Evolutionary conservation across 2,113 vertebrate genomes (phyloP).

Genomic region (Oncorhynchus clarkii): DNA sequence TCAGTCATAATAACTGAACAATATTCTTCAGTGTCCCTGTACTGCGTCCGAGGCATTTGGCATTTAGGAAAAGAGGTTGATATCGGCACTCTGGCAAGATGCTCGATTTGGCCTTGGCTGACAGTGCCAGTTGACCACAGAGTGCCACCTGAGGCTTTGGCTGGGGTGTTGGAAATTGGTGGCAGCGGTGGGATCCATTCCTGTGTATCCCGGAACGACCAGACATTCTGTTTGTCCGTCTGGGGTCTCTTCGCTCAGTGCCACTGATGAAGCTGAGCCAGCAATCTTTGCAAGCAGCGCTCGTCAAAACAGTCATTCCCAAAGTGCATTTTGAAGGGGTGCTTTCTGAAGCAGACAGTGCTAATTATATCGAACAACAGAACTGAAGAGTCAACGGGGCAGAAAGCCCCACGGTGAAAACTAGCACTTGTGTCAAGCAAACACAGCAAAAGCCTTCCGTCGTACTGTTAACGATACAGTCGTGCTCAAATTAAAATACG

Average conservation of each 20-base stretch:
- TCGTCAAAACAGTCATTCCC: constrained; percentile 40
- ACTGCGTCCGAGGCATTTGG: constrained; percentile 60
- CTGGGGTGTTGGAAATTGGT: constrained; percentile 13
- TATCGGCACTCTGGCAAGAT: constrained; percentile 58
- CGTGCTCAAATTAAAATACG: constrained; percentile 44
- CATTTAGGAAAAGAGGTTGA: constrained; percentile 49
- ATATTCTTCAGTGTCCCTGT: constrained; percentile 42
- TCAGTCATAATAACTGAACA: no score
- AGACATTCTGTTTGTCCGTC: background rate
- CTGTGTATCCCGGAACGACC: constrained; percentile 7
- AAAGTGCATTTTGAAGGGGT: constrained; percentile 58
- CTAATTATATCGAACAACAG: constrained; percentile 30
- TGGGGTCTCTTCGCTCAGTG: constrained; percentile 34
- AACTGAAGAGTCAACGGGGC: constrained; percentile 27
- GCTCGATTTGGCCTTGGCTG: constrained; percentile 28
- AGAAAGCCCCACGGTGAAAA: constrained; percentile 26
- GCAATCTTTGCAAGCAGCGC: constrained; percentile 18
- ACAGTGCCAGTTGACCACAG: constrained; percentile 15
- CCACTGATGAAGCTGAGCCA: constrained; percentile 29
- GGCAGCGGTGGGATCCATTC: constrained; percentile 16
- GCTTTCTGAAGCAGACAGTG: constrained; percentile 42
- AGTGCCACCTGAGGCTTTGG: constrained; percentile 44
- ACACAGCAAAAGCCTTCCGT: constrained; percentile 18
- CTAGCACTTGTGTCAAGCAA: background rate
- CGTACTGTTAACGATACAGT: constrained; percentile 27